These are phyloP conservation scores for Dioctria rufipes DNA, from an alignment of 2,888 invertebrate genomes.

Conservation along the genomic window DNA sequence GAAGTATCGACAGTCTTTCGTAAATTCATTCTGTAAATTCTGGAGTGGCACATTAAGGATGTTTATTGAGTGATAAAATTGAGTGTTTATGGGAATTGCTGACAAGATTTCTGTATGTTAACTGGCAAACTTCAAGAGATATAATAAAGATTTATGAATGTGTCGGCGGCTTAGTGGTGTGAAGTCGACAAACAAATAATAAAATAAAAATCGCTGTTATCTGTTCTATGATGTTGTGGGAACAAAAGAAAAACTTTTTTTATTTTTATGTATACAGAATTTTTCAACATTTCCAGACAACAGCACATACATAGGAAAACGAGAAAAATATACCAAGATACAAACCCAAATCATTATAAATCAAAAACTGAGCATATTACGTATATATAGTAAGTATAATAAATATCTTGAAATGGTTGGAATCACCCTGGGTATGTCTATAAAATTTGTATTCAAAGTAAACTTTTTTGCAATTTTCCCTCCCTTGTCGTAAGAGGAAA, in stretches of 20 bases:
- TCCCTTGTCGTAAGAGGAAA: neutral
- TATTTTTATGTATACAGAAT: no score
- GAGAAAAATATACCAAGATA: no score
- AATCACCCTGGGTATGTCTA: no score
- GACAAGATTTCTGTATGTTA: conserved; percentile 56
- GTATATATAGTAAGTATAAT: neutral
- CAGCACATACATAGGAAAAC: no score
- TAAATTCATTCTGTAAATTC: conserved; percentile 16
- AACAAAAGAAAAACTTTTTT: conserved; percentile 3
- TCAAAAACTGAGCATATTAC: neutral
- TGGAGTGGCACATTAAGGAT: conserved; percentile 54
- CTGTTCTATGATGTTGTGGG: neutral
- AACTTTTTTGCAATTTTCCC: neutral
- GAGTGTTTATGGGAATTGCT: conserved; percentile 59
- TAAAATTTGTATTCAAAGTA: no score
- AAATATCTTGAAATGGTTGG: neutral
- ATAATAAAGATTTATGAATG: conserved; percentile 51
- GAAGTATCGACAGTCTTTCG: conserved; percentile 32
- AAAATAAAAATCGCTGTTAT: conserved; percentile 4
- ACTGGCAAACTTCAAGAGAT: conserved; percentile 44
- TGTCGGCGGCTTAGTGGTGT: conserved; percentile 4
- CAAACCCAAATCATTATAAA: neutral
- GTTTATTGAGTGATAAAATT: conserved; percentile 59
- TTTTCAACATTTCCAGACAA: no score
- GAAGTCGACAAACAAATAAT: conserved; percentile 34